Base-by-base conservation (phyloP, 2,888 invertebrate genomes). In the Colostygia pectinataria region DNA sequence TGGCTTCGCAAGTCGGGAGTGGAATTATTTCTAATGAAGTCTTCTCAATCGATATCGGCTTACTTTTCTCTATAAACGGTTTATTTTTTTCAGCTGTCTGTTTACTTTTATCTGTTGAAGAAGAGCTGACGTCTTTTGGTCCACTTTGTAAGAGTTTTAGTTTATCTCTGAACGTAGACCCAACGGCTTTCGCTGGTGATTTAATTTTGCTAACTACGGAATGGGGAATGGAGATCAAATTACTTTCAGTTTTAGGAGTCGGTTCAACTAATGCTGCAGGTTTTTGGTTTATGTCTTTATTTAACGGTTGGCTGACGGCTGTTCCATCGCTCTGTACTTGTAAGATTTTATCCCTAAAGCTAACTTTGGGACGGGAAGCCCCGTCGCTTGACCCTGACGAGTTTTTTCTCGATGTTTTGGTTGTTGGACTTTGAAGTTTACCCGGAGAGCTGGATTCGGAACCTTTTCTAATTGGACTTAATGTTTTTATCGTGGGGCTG, bases 331-430 rank as follows among this genome's bases (percentile, higher is more conserved):
- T 86, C 61, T 92, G 92, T 0, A 93, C 82, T 74, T 92, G 91
- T 58, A 92, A 83, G 51, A 92, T 92, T 78, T 90, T 92, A 66
- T 93, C 92, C 73, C 86, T 92, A 66, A 93, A 93, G 61, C 93
- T 92, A 31, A 93, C 93, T 85, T 93, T 92, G 44, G 92, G 91
- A 29, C 82, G 76, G 6, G 84, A 77, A 33, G 83, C 65, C 34
- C 87, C 82, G 52, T 87, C 87, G 63, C 84, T 90, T 12, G 80
- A 91, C 20, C 83, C 89, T 12, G 80, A 90, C 0, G 90, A 90
- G 59, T 91, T 91, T 62, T 91, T 91, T 25, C 91, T 77, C 1
- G 90, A 90, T 18, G 79, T 85, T 74, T 83, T 88, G 0, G 83
- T 71, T 1, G 90, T 84, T 24, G 90, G 83, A 61, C 90, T 90